phyloP scores from a whole-genome alignment of 2,888 invertebrate species.

The Standfussiana lucernea region DNA sequence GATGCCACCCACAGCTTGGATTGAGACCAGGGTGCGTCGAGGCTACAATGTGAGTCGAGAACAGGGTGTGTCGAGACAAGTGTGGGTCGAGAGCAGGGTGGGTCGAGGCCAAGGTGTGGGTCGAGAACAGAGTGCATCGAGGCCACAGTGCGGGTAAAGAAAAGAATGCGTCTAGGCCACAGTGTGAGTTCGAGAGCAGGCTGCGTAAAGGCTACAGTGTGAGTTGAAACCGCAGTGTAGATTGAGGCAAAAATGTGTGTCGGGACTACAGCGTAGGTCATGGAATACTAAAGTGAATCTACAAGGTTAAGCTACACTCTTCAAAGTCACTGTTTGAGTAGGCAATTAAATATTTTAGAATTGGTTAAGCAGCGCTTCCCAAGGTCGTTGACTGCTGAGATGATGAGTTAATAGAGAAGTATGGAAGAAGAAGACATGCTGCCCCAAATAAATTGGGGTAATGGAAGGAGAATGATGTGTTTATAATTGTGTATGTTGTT shows the following conservation, averaged over 20 bases:
- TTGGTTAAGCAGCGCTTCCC: neutral
- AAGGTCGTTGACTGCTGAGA: no score
- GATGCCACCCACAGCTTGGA: neutral
- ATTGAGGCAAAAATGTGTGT: neutral
- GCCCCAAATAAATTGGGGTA: no score
- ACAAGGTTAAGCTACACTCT: neutral
- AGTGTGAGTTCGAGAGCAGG: neutral
- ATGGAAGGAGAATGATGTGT: no score
- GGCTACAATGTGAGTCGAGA: neutral
- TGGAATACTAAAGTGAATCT: neutral
- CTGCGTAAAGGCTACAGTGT: no score
- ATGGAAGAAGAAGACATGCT: no score
- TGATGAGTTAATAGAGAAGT: no score
- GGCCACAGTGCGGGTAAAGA: no score
- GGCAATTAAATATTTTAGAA: neutral
- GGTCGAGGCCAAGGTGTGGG: neutral
- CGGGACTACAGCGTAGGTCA: neutral
- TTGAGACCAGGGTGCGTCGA: neutral
- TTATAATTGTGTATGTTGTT: neutral
- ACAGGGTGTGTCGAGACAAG: neutral
- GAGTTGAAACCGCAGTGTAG: neutral
- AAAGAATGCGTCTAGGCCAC: neutral
- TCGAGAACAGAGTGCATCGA: neutral
- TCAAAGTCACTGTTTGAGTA: neutral
- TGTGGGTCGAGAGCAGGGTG: neutral